phyloP scores from a whole-genome alignment of 2,797 vertebrate species.

The Chloroceryle amazona region DNA sequence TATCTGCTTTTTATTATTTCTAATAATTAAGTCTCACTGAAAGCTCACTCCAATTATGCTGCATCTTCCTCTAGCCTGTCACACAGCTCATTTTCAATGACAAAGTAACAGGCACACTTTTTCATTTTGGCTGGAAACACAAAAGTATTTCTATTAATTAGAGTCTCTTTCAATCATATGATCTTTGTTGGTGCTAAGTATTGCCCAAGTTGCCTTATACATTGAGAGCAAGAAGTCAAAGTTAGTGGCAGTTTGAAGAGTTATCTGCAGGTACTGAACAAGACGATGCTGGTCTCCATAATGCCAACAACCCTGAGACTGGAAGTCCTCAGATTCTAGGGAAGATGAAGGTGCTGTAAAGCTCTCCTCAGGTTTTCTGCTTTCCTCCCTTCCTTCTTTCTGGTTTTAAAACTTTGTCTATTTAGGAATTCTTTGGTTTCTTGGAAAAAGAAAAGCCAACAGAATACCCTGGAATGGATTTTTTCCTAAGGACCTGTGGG shows the following conservation, averaged over 20 bases:
- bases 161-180: background rate
- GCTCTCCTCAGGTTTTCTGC: background rate
- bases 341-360: background rate
- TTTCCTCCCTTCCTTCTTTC: background rate
- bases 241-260: background rate
- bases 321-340: background rate
- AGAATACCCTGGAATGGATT: background rate
- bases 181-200: background rate
- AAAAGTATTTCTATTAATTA: background rate
- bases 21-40: background rate
- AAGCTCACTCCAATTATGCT: background rate
- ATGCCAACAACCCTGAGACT: fast-evolving
- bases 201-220: background rate
- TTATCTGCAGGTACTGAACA: background rate
- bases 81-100: background rate
- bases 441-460: background rate
- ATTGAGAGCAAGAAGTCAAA: background rate
- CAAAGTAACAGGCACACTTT: background rate
- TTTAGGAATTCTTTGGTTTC: background rate
- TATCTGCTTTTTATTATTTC: background rate
- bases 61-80: background rate
- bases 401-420: background rate
- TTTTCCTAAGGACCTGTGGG: background rate
- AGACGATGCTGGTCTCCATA: background rate
- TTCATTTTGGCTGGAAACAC: background rate